Conservation (phyloP, 2,888 invertebrate species). For the Emmelina monodactyla region DNA sequence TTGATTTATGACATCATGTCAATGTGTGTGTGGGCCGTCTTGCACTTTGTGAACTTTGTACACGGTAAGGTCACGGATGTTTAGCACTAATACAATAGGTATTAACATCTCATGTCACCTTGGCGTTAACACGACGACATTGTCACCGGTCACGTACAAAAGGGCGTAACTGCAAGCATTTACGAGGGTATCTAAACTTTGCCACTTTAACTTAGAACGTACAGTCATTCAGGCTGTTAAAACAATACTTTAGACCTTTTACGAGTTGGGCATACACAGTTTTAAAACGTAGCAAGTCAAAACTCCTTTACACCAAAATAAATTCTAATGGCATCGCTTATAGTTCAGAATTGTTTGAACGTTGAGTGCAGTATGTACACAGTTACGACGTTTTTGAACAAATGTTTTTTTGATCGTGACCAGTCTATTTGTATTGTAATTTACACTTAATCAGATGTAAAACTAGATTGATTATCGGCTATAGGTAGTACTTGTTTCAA, state of each 20-base stretch:
- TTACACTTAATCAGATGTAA: slow-evolving; percentile 62
- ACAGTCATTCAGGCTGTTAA: too few species aligned
- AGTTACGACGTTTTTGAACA: slow-evolving; percentile 18
- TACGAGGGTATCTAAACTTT: background rate
- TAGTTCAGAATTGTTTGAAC: too few species aligned
- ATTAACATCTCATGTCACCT: slow-evolving; percentile 62
- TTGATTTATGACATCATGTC: too few species aligned
- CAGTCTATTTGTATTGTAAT: slow-evolving; percentile 59
- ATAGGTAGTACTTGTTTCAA: slow-evolving; percentile 26
- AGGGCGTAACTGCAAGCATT: slow-evolving; percentile 18
- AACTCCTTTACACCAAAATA: too few species aligned
- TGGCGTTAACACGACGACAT: slow-evolving; percentile 52
- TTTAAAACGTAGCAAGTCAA: too few species aligned
- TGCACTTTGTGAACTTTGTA: slow-evolving; percentile 58
- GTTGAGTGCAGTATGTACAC: too few species aligned
- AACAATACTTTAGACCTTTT: too few species aligned
- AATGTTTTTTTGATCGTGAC: slow-evolving; percentile 40
- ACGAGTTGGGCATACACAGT: too few species aligned
- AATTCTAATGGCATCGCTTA: too few species aligned
- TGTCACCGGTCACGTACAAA: slow-evolving; percentile 21
- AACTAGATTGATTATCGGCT: slow-evolving; percentile 59
- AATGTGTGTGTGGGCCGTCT: slow-evolving; percentile 34
- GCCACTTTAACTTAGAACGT: background rate
- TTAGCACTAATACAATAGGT: slow-evolving; percentile 58
- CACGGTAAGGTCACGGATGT: slow-evolving; percentile 57